Conservation (phyloP, 2,888 invertebrate genomes). For the Oligia strigilis region DNA sequence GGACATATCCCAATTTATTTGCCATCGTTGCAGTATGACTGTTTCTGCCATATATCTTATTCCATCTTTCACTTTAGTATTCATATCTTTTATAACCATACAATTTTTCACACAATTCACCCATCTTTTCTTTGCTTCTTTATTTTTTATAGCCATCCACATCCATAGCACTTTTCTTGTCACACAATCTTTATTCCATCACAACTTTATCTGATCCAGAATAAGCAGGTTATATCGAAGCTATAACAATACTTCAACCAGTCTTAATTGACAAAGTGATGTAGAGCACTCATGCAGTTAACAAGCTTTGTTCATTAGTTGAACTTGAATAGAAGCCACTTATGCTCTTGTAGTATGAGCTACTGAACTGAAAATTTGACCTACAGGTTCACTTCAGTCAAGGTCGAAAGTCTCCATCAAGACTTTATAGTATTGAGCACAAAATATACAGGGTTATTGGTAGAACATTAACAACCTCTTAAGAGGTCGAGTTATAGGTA, state of each 20-base stretch:
- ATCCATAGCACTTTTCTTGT: not conserved
- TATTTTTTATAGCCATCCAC: not conserved
- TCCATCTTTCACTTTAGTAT: not conserved
- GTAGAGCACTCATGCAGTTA: conserved; percentile 34
- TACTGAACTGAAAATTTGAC: conserved; percentile 12
- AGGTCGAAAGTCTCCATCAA: conserved; percentile 1
- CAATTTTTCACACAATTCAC: not conserved
- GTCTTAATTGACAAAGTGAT: conserved; percentile 26
- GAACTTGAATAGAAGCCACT: conserved; percentile 41
- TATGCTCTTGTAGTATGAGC: conserved; percentile 15
- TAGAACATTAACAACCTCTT: too few relatives aligned
- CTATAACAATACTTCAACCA: conserved; percentile 12
- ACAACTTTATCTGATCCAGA: not conserved
- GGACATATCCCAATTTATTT: not conserved
- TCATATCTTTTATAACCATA: not conserved
- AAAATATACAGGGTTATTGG: not conserved
- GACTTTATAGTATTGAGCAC: not conserved
- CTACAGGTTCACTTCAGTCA: conserved; percentile 2
- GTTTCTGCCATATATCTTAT: not conserved
- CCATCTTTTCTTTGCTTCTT: not conserved
- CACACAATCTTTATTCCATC: not conserved
- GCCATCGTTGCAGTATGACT: not conserved
- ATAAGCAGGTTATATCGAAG: not conserved
- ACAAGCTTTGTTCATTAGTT: conserved; percentile 27
- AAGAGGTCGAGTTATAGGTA: too few relatives aligned